phyloP scores from a whole-genome alignment of 2,797 vertebrate genomes.

The Orestias chungarensis region DNA sequence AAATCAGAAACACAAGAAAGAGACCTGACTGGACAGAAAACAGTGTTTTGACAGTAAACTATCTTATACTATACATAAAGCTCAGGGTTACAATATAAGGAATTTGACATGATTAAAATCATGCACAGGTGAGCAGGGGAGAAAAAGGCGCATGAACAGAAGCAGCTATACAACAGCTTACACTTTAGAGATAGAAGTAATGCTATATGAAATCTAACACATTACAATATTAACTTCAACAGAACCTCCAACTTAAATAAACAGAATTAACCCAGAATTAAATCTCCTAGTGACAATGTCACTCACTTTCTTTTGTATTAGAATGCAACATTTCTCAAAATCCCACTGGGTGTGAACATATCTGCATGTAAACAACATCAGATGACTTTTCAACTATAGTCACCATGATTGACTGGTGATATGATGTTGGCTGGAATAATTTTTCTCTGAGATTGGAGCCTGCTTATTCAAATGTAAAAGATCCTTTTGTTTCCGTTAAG shows the following conservation, averaged over 20 bases:
- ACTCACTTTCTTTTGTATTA: not conserved
- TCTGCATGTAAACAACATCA: slow-evolving; percentile 3
- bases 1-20: not conserved
- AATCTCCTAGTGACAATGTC: not conserved
- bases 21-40: not conserved
- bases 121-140: not conserved
- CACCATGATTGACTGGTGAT: not conserved
- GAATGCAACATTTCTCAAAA: not conserved
- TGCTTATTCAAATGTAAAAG: slow-evolving; percentile 43
- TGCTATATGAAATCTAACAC: not conserved
- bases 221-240: not conserved
- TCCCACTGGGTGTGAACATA: not conserved
- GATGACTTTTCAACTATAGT: slow-evolving; percentile 11
- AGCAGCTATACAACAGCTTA: not conserved
- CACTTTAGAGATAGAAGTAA: not conserved
- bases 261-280: not conserved
- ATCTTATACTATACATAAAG: too few species aligned
- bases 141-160: not conserved
- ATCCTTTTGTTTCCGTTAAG: slow-evolving; percentile 40
- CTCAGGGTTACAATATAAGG: not conserved
- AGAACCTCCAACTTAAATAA: not conserved
- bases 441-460: slow-evolving; percentile 11
- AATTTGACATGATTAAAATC: not conserved
- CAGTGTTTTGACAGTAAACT: not conserved
- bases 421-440: not conserved